phyloP scores from a whole-genome alignment of 2,113 vertebrate species.

The Leptobrachium ailaonicum region DNA sequence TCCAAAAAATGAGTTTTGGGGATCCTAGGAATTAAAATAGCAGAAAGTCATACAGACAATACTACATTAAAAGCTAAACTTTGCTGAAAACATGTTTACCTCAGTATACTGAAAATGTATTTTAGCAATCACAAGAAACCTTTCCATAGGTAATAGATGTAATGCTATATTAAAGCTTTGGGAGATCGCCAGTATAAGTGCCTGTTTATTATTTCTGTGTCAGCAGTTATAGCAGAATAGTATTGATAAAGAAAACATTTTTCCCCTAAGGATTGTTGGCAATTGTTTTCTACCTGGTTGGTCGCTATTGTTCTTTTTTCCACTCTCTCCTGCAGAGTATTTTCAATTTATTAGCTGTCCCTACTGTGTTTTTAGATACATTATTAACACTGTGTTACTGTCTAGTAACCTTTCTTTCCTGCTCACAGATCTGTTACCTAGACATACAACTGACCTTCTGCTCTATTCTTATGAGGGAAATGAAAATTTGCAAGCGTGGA shows the following conservation, averaged over 20 bases:
- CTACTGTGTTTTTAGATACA: constrained; percentile 53
- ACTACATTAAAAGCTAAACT: too few relatives aligned
- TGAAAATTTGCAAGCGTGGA: constrained; percentile 47
- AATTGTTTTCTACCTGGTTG: constrained; percentile 48
- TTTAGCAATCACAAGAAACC: neutral
- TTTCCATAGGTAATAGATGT: constrained; percentile 1
- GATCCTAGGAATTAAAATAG: too few relatives aligned
- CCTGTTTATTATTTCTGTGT: constrained; percentile 30
- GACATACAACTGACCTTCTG: constrained; percentile 51
- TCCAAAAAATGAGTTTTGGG: too few relatives aligned
- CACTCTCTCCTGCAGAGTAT: constrained; percentile 22
- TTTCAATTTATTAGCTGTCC: constrained; percentile 52
- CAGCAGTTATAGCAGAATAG: constrained; percentile 23
- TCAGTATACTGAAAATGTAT: too few relatives aligned
- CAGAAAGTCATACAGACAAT: too few relatives aligned
- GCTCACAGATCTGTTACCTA: constrained; percentile 55
- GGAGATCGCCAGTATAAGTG: constrained; percentile 12
- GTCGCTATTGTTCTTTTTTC: constrained; percentile 31
- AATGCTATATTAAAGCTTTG: constrained; percentile 8
- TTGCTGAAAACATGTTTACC: too few relatives aligned
- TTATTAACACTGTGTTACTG: constrained; percentile 57
- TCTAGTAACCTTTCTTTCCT: constrained; percentile 54
- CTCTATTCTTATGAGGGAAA: constrained; percentile 52
- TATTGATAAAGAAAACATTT: constrained; percentile 38
- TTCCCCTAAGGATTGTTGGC: constrained; percentile 29